Evolutionary conservation across 2,888 invertebrate species (phyloP), one percentile per base, ranked within the genome.

Genomic region (Margaritifera margaritifera): DNA sequence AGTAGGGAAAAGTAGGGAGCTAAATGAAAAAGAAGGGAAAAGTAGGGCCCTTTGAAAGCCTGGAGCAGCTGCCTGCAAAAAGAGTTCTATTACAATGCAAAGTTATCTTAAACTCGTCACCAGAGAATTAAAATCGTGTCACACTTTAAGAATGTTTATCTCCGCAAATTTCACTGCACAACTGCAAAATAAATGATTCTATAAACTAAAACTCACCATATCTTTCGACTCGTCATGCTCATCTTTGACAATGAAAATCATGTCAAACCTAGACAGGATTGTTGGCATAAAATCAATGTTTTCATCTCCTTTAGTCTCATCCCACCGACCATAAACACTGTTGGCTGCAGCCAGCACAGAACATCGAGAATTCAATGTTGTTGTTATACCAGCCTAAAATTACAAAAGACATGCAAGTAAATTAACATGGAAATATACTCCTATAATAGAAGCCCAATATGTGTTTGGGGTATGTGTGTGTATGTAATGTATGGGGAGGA

Each of bases 251-350:
- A 99, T 97, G 90, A 98, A 99, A 84, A 99, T 99, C 97, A 97
- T 99, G 90, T 99, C 99, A 90, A 99, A 99, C 90, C 99, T 94
- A 0, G 99, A 99, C 69, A 99, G 92, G 90, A 99, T 99, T n/a
- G 99, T 99, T 6, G 99, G 99, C 96, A 99, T 96, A 89, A 99
- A 99, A 91, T 99, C 98, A 77, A 99, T 99, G 90, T 99, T 99
- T 83, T 97, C 97, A 81, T 96, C 97, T 1, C 97, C 98, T 90
- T 98, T 98, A 0, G 95, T 95, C 83, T 99, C 99, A 89, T 99
- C 99, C 99, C 99, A 99, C 22, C 98, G 93, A 0, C 99, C 99
- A 90, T 96, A 99, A 73, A 99, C 95, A 6, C 98, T 98, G 91
- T 99, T 99, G 6, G 99, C 99, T 0, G 99, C 99, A 27, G 99